Percentiles rank a stretch among this genome's conserved stretches.
Evolutionary conservation across 2,888 invertebrate genomes (phyloP).

Genomic region (Hirtodrosophila cameraria): DNA sequence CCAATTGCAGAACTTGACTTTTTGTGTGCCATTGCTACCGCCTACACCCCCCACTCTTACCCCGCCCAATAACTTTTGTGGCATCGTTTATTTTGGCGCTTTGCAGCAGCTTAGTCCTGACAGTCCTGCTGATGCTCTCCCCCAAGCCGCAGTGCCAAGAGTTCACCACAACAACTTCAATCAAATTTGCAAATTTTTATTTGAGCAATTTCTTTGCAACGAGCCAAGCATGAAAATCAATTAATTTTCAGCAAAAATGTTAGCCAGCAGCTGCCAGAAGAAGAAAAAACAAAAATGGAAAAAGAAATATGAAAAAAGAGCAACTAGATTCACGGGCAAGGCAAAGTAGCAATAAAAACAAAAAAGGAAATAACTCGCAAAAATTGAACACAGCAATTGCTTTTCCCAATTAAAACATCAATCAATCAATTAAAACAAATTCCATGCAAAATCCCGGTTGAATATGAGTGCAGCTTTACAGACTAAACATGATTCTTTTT

Average conservation of each 20-base stretch:
- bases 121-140: slow-evolving; percentile 5
- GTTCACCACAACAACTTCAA: slow-evolving; percentile 70
- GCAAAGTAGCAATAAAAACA: slow-evolving; percentile 35
- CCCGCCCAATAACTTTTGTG: slow-evolving; percentile 11
- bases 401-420: slow-evolving; percentile 82
- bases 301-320: slow-evolving; percentile 30
- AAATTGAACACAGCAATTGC: slow-evolving; percentile 63
- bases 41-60: not conserved
- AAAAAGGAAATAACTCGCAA: slow-evolving; percentile 44
- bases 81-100: slow-evolving; percentile 64
- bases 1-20: slow-evolving; percentile 30
- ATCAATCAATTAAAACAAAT: slow-evolving; percentile 81
- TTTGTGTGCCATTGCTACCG: slow-evolving; percentile 24
- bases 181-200: slow-evolving; percentile 77
- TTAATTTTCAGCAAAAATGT: slow-evolving; percentile 79
- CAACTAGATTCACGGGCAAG: slow-evolving; percentile 27
- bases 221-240: slow-evolving; percentile 78
- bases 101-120: slow-evolving; percentile 64
- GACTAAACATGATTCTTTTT: slow-evolving; percentile 75
- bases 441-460: slow-evolving; percentile 72
- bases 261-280: slow-evolving; percentile 52
- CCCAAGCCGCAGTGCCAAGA: slow-evolving; percentile 3
- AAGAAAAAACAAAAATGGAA: slow-evolving; percentile 29
- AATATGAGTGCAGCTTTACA: slow-evolving; percentile 66
- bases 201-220: slow-evolving; percentile 76